phyloP scores from a whole-genome alignment of 2,797 vertebrate genomes.

The Phrynocephalus guinanensis region DNA sequence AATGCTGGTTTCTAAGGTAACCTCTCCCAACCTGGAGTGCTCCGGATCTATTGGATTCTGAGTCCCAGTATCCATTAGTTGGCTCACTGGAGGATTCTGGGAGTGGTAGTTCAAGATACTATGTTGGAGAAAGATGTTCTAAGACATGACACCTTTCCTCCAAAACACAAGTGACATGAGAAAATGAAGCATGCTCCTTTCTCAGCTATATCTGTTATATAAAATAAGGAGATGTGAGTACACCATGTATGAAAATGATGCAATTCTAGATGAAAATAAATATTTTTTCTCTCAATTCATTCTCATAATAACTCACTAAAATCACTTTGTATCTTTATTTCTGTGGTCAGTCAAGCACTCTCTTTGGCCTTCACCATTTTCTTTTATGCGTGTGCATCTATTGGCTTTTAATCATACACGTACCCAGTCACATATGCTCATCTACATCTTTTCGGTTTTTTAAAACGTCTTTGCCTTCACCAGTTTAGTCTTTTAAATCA shows the following conservation, averaged over 20 bases:
- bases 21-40: neutral
- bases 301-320: conserved; percentile 3
- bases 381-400: neutral
- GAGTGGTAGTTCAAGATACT: neutral
- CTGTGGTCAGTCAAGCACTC: conserved; percentile 5
- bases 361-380: conserved; percentile 14
- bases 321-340: neutral
- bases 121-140: neutral
- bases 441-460: conserved; percentile 12
- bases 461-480: neutral
- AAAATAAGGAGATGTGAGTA: neutral
- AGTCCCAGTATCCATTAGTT: neutral
- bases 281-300: neutral
- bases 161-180: neutral
- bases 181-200: neutral
- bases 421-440: neutral
- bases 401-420: neutral
- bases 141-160: neutral
- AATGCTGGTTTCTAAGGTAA: accelerated
- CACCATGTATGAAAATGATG: conserved; percentile 12
- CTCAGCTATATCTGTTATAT: conserved; percentile 2
- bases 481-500: neutral
- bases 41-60: neutral
- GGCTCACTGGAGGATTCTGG: neutral
- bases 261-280: conserved; percentile 65